Evolutionary conservation across 2,888 invertebrate genomes (phyloP), one percentile per base, ranked within the genome.

Genomic region (Epinotia demarniana): DNA sequence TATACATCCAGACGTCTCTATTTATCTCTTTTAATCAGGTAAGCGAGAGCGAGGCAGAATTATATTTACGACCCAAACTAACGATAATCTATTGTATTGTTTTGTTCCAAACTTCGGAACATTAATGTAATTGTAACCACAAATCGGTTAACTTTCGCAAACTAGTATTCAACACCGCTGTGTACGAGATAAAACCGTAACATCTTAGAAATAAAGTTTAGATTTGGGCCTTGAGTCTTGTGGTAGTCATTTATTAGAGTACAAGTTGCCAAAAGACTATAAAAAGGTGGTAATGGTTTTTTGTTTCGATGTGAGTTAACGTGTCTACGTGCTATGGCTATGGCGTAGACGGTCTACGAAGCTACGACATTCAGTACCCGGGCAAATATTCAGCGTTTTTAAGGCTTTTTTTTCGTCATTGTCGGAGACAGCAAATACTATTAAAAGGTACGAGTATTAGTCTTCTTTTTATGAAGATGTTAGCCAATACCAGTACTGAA

Each of bases 111-210:
- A 70, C 63, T 74, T 70, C 70, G 23, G 13, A 69, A 63, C 69
- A 63, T 68, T 74, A 74, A 60, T 39, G 74, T 70, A 69, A 74
- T 70, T 74, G 69, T 72, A 46, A 74, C 69, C 58, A n/a, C 69
- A 69, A 69, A 55, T 55, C 39, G 67, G 55, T 55, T 67, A 12
- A 55, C 67, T 67, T 67, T 55, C 18, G 3, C 55, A 39, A 53
- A 67, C 55, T 27, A 61, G 2, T 53, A 12, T 55, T 27, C 18
- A 18, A 8, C 4, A 11, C 16, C 16, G n/a, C 53, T n/a, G 53
- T 5, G 53, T 5, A 23, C 27, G 23, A 43, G 43, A 68, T 5
- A 57, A 39, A 8, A 68, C 19, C 43, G 43, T 43, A 43, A 19
- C 2, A 0, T 0, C 6, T 16, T 19, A 3, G 57, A 13, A 16